Evolutionary conservation across 2,888 invertebrate genomes (phyloP).

Genomic region (Zonitis immaculata): DNA sequence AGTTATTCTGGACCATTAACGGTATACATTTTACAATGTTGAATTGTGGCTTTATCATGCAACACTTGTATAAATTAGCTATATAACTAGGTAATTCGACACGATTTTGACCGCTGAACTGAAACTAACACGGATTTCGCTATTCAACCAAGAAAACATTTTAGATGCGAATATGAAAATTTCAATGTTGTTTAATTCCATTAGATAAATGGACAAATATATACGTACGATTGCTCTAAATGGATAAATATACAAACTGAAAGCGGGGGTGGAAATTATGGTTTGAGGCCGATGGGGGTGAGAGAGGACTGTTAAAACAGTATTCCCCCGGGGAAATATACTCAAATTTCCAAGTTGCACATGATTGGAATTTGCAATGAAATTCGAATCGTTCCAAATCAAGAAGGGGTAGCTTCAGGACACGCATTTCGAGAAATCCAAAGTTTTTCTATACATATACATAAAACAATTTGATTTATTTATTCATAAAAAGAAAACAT

Average conservation of each 20-base stretch:
- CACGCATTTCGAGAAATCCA: neutral
- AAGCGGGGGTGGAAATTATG: no score
- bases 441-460: neutral
- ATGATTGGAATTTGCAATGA: conserved; percentile 2
- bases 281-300: no score
- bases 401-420: neutral
- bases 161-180: conserved; percentile 3
- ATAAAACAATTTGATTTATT: neutral
- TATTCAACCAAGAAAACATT: neutral
- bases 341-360: conserved; percentile 1
- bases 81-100: conserved; percentile 3
- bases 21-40: neutral
- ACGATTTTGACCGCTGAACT: neutral
- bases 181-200: conserved; percentile 3
- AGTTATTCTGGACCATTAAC: neutral
- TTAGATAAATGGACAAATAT: conserved; percentile 3
- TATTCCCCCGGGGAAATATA: neutral
- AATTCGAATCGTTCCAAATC: neutral
- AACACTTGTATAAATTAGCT: conserved; percentile 5
- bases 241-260: neutral
- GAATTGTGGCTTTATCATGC: conserved; percentile 6
- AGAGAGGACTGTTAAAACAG: neutral
- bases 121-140: conserved; percentile 1
- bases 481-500: neutral
- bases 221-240: neutral